A percentile compares a stretch with the other conserved stretches of the same genome.
phyloP scores from a whole-genome alignment of 2,888 invertebrate species.

The Tachina fera region DNA sequence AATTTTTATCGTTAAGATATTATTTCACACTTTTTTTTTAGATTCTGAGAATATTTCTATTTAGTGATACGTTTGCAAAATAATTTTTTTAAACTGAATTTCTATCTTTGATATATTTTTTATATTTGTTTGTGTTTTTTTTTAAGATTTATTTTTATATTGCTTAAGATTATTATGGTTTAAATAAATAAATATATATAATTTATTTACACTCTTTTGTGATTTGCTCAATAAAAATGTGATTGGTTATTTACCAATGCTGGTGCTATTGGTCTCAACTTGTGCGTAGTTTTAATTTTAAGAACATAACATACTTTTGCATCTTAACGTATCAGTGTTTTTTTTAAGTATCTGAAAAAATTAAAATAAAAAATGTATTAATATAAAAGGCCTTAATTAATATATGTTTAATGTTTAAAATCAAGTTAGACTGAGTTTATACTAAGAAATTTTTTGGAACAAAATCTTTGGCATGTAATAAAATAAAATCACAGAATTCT shows the following conservation, averaged over 20 bases:
- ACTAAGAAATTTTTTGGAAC: no score
- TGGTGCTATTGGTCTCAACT: constrained; percentile 43
- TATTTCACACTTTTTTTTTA: neutral
- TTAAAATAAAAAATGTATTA: neutral
- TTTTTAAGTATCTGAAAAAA: constrained; percentile 27
- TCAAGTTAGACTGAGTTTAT: neutral
- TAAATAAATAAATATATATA: neutral
- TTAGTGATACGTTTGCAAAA: no score
- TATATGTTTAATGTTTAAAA: neutral
- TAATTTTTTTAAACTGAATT: no score
- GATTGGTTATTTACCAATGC: constrained; percentile 7
- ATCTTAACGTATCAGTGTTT: neutral
- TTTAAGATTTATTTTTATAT: neutral
- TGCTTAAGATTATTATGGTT: neutral
- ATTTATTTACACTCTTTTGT: neutral
- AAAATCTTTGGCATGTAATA: no score
- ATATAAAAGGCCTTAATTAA: neutral
- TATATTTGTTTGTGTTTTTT: neutral
- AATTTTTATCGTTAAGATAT: no score
- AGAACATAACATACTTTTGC: constrained; percentile 35
- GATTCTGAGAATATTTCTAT: neutral
- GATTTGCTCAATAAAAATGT: constrained; percentile 8
- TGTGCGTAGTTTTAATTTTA: constrained; percentile 40
- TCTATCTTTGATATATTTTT: neutral
- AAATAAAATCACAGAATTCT: no score